Evolutionary conservation across 2,797 vertebrate species (phyloP).

Genomic region (Chaenodraco wilsoni): DNA sequence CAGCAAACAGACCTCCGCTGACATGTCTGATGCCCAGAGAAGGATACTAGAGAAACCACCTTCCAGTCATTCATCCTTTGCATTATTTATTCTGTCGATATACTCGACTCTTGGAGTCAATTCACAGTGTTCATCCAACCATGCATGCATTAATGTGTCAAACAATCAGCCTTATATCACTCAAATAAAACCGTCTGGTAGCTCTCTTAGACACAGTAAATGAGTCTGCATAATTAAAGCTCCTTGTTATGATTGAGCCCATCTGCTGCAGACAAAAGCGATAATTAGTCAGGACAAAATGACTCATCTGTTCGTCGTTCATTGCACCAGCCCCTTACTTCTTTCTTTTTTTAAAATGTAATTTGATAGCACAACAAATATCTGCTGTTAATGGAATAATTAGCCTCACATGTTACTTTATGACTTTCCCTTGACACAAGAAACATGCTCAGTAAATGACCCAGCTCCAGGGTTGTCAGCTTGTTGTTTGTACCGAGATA

Average conservation of each 20-base stretch:
- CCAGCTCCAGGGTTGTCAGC: neutral
- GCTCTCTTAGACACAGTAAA: conserved; percentile 8
- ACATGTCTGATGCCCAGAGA: conserved; percentile 14
- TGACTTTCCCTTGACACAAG: too few relatives aligned
- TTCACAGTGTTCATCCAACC: neutral
- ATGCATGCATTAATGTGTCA: neutral
- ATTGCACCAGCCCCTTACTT: neutral
- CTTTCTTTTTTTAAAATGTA: neutral
- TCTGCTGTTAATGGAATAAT: neutral
- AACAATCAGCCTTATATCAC: neutral
- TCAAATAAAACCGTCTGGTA: neutral
- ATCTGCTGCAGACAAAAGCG: conserved; percentile 6
- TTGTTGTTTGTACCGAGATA: conserved; percentile 12
- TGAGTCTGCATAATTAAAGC: conserved; percentile 5
- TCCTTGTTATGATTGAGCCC: conserved; percentile 11
- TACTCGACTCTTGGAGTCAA: neutral
- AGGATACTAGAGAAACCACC: conserved; percentile 1
- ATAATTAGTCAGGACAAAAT: conserved; percentile 7
- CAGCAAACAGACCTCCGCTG: conserved; percentile 37
- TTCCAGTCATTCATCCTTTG: neutral
- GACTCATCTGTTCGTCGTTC: neutral
- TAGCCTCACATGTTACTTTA: neutral
- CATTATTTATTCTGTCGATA: conserved; percentile 7
- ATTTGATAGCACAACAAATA: neutral
- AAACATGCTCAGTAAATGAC: neutral